Evolutionary conservation across 2,888 invertebrate species (phyloP).

Genomic region (Acrobasis suavella): DNA sequence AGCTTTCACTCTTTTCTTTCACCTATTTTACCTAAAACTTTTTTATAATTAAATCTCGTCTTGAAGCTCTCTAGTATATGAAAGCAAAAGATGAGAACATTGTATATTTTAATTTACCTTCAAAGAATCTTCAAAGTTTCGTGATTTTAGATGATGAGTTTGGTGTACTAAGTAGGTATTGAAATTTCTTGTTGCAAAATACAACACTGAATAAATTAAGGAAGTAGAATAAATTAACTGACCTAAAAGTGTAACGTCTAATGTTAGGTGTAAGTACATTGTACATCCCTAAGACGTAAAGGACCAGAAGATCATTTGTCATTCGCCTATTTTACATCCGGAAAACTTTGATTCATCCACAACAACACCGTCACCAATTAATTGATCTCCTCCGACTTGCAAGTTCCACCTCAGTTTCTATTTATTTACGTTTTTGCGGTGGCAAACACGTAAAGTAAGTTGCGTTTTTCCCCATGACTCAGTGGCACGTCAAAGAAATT

Average conservation of each 20-base stretch:
- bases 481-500: slow-evolving; percentile 43
- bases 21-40: no score
- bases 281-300: background rate
- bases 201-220: background rate
- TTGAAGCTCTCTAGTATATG: no score
- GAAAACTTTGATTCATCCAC: slow-evolving; percentile 2
- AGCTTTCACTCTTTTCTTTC: no score
- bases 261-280: background rate
- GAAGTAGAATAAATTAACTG: background rate
- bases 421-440: slow-evolving; percentile 22
- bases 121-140: no score
- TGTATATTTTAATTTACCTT: no score
- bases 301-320: background rate
- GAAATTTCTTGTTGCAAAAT: no score
- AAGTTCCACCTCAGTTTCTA: slow-evolving; percentile 14
- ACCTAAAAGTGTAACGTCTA: background rate
- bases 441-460: slow-evolving; percentile 15
- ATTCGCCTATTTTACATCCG: background rate
- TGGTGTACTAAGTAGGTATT: no score
- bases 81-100: no score
- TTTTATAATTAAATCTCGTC: no score
- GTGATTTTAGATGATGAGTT: no score
- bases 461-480: slow-evolving; percentile 50
- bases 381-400: slow-evolving; percentile 3
- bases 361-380: slow-evolving; percentile 14